phyloP scores from a whole-genome alignment of 1,140 invertebrate genomes.

The Bombyx mori region ASM3026992v2 NC_085131.1:10551001-10551500 shows the following conservation, averaged over 20 bases:
- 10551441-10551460: slow-evolving; percentile 69
- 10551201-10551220: slow-evolving; percentile 83
- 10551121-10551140: slow-evolving; percentile 80
- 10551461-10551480: slow-evolving; percentile 58
- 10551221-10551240: slow-evolving; percentile 55
- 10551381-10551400: slow-evolving; percentile 18
- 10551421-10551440: slow-evolving; percentile 67
- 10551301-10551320: slow-evolving; percentile 88
- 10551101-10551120: slow-evolving; percentile 71
- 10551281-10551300: slow-evolving; percentile 87
- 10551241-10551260: slow-evolving; percentile 65
- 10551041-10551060: slow-evolving; percentile 94
- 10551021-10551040: slow-evolving; percentile 97
- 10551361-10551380: slow-evolving; percentile 14
- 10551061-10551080: slow-evolving; percentile 92
- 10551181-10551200: slow-evolving; percentile 83
- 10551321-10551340: slow-evolving; percentile 93
- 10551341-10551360: slow-evolving; percentile 88
- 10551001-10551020: slow-evolving; percentile 85
- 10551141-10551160: slow-evolving; percentile 85
- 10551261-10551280: slow-evolving; percentile 79
- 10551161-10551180: slow-evolving; percentile 84
- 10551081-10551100: slow-evolving; percentile 82
- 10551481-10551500: slow-evolving; percentile 60
- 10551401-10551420: slow-evolving; percentile 18